A percentile compares a stretch with the other conserved stretches of the same genome.
Evolutionary conservation across 2,113 vertebrate genomes (phyloP).

Genomic region (Spea bombifrons): DNA sequence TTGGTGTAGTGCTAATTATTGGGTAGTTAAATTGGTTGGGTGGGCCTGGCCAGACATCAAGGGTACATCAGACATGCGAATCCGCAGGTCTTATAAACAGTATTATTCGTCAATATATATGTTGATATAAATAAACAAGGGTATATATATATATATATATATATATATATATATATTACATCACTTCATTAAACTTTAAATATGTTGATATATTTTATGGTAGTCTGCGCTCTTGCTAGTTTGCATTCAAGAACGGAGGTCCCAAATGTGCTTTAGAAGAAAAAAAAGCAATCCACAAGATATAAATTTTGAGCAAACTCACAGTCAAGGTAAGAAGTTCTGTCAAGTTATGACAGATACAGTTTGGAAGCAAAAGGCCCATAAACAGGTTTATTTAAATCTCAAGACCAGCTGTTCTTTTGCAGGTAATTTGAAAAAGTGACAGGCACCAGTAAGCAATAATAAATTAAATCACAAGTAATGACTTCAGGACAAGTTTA

Average conservation of each 20-base stretch:
- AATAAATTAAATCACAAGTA: conserved; percentile 44
- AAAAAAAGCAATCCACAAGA: conserved; percentile 30
- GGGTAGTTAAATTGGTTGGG: too few species aligned
- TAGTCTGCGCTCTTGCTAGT: conserved; percentile 34
- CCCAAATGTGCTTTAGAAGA: conserved; percentile 36
- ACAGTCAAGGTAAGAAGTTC: conserved; percentile 40
- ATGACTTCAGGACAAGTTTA: conserved; percentile 38
- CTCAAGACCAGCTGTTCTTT: conserved; percentile 40
- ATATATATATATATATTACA: conserved; percentile 11
- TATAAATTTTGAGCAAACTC: conserved; percentile 41
- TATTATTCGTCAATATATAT: too few species aligned
- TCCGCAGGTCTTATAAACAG: too few species aligned
- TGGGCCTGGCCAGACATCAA: too few species aligned
- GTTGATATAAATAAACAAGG: too few species aligned
- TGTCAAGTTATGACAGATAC: conserved; percentile 40
- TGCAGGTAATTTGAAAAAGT: conserved; percentile 40
- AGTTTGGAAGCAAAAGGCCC: conserved; percentile 39
- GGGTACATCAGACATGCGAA: too few species aligned
- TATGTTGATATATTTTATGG: conserved; percentile 40
- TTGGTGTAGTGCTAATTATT: too few species aligned
- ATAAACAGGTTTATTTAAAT: conserved; percentile 48
- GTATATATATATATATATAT: too few species aligned
- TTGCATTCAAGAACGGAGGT: conserved; percentile 11
- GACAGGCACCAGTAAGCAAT: conserved; percentile 36
- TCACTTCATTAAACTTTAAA: conserved; percentile 38